Percentiles rank a stretch among this genome's conserved stretches.
phyloP scores from a whole-genome alignment of 2,888 invertebrate species.

The Leptinotarsa rubiginosa region DNA sequence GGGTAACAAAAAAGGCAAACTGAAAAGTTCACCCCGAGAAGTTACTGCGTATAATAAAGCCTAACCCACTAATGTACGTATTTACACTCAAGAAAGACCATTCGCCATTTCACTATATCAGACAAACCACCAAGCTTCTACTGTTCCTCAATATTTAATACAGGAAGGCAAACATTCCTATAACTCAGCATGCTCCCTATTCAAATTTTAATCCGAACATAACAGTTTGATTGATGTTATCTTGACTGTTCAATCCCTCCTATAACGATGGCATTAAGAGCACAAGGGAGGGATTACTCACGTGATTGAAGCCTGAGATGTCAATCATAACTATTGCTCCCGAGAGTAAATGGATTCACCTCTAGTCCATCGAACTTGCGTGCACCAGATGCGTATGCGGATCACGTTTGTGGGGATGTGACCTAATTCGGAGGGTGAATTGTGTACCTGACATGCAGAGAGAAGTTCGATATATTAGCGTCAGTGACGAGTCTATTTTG shows the following conservation, averaged over 20 bases:
- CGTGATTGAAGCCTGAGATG: not conserved
- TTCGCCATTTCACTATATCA: too few relatives aligned
- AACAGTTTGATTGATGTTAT: not conserved
- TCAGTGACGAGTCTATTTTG: not conserved
- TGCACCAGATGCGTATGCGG: not conserved
- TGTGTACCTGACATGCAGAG: not conserved
- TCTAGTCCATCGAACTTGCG: slow-evolving; percentile 9
- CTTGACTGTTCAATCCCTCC: not conserved
- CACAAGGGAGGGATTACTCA: not conserved
- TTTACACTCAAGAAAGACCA: too few relatives aligned
- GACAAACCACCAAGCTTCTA: too few relatives aligned
- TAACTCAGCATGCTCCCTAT: not conserved
- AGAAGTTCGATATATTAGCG: not conserved
- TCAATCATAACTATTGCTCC: not conserved
- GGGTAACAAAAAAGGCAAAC: too few relatives aligned
- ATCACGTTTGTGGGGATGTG: not conserved
- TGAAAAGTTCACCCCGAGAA: too few relatives aligned
- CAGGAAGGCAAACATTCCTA: not conserved
- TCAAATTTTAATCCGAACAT: not conserved
- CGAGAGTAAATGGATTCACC: not conserved
- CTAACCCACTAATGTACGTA: too few relatives aligned
- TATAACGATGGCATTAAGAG: not conserved
- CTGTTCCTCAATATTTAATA: too few relatives aligned
- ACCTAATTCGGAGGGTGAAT: not conserved
- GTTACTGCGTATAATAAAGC: too few relatives aligned